phyloP scores from a whole-genome alignment of 2,113 vertebrate species.

The Emydocephalus ijimae region DNA sequence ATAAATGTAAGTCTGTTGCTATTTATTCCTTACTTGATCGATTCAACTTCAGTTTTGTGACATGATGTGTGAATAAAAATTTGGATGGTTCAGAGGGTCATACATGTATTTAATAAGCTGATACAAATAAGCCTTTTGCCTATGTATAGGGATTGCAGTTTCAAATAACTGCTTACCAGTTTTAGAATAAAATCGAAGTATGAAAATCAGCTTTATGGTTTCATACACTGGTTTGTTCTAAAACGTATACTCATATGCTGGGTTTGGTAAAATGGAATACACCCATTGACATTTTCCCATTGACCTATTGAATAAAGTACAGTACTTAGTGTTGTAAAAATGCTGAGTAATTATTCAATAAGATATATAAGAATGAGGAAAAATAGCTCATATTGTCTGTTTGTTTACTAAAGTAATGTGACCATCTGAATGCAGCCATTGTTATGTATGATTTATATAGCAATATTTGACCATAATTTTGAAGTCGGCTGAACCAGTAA shows the following conservation, averaged over 20 bases:
- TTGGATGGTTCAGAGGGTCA: conserved; percentile 1
- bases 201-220: not conserved
- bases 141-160: not conserved
- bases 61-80: conserved; percentile 53
- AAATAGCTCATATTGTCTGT: not conserved
- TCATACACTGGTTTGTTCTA: not conserved
- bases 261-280: not conserved
- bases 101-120: not conserved
- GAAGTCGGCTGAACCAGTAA: conserved; percentile 59
- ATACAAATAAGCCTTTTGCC: not conserved
- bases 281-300: not conserved
- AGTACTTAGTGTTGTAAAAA: not conserved
- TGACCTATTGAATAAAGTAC: not conserved
- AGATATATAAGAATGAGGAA: not conserved
- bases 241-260: not conserved
- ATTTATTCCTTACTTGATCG: conserved; percentile 3
- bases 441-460: conserved; percentile 61
- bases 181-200: not conserved
- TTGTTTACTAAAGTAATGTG: not conserved
- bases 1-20: not conserved
- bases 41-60: conserved; percentile 54
- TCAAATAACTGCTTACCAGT: not conserved
- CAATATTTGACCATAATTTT: conserved; percentile 64
- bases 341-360: not conserved
- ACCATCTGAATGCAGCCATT: not conserved